Evolutionary conservation across 2,113 vertebrate genomes (phyloP), one percentile per base, ranked within the genome.

Genomic region (Plectropomus leopardus): DNA sequence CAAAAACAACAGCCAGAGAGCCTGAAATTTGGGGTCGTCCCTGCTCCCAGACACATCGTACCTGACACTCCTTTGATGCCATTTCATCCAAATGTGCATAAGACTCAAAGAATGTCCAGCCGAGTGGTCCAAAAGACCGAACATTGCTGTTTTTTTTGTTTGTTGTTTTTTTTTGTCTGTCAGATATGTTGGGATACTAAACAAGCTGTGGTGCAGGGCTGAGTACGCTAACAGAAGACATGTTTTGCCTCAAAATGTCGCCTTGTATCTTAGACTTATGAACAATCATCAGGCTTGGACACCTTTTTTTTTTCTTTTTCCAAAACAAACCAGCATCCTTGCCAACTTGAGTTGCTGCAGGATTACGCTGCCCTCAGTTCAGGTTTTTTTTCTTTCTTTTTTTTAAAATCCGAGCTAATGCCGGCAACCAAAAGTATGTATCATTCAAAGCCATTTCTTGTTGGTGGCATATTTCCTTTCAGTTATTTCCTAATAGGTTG

Each of bases 51-150:
- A 63, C 24, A 48, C 66, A 50, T 13, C 30, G 24, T 21, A 28
- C 58, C 48, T 32, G 60, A 26, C 53, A 13, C 72, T 47, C 21
- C 26, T 85, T 44, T 44, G 47, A 53, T 30, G 64, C 54, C 19
- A 3, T 44, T 24, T 76, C 68, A 44, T 63, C 48, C 40, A 74
- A 72, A 60, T 36, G 4, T 51, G 65, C 64, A 21, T 26, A 48
- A 78, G 64, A 80, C 83, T 72, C 42, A 19, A 80, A 78, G 76
- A 70, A 73, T 82, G 83, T 77, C 42, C 24, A 59, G 71, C 78
- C 6, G 44, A 47, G 42, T 15, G 61, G 69, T 70, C 23, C 10
- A 9, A 50, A 1, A 40, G 51, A 58, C 36, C 79, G 59, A 63
- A n/a, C 21, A 0, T 17, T 1, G 36, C 32, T n/a, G 36, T 34